Percentiles rank a stretch among this genome's conserved stretches.
Conservation (phyloP, 2,797 vertebrate genomes). For the Enteromius unitaeniatus region DNA sequence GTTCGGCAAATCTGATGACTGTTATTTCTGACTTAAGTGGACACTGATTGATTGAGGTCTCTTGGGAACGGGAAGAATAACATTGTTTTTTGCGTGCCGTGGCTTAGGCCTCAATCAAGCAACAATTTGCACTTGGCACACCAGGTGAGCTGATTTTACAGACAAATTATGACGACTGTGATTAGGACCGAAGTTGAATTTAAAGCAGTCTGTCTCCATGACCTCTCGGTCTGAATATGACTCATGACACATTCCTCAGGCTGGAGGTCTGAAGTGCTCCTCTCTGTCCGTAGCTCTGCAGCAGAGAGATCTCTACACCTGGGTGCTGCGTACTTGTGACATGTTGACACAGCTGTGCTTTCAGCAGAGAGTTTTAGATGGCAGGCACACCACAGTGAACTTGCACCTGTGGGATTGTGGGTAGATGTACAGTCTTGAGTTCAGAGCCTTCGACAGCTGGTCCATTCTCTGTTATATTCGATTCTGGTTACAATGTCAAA, state of each 20-base stretch:
- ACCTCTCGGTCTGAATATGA: conserved; percentile 42
- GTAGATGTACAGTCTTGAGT: conserved; percentile 36
- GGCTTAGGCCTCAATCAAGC: conserved; percentile 49
- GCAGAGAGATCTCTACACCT: conserved; percentile 43
- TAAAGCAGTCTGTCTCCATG: conserved; percentile 39
- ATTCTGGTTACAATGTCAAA: conserved; percentile 28
- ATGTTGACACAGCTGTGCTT: conserved; percentile 72
- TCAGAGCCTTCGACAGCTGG: conserved; percentile 35
- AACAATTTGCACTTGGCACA: conserved; percentile 48
- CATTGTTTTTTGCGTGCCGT: conserved; percentile 28
- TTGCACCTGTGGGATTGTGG: conserved; percentile 70
- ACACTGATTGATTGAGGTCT: conserved; percentile 52
- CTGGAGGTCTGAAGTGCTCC: conserved; percentile 33
- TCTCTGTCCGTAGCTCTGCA: conserved; percentile 11
- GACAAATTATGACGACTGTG: conserved; percentile 28
- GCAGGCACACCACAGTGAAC: conserved; percentile 67
- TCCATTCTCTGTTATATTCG: background rate
- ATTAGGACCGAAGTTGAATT: conserved; percentile 14
- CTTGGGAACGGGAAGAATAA: conserved; percentile 44
- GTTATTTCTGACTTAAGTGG: conserved; percentile 49
- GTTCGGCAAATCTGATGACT: conserved; percentile 49
- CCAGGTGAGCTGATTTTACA: conserved; percentile 48
- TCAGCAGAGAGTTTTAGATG: conserved; percentile 65
- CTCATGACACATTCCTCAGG: conserved; percentile 14
- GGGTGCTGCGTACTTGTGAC: conserved; percentile 60